Conservation (phyloP, 1,140 invertebrate species). For the Lepidurus apus region DNA sequence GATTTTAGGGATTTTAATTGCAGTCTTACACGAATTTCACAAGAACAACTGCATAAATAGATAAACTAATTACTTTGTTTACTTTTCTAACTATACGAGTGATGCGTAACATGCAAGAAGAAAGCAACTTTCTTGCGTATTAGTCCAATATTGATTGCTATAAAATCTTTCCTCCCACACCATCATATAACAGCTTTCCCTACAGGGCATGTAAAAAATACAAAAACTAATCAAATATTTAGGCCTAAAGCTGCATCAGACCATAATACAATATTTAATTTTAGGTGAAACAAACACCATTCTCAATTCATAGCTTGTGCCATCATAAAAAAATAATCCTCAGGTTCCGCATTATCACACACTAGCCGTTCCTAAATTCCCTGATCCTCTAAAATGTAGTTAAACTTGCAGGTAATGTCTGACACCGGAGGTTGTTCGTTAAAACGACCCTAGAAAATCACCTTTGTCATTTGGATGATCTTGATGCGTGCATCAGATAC, state of each 20-base stretch:
- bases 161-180: background rate
- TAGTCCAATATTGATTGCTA: conserved; percentile 5
- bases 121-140: background rate
- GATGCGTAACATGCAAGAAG: conserved; percentile 12
- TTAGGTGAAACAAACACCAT: background rate
- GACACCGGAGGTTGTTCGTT: background rate
- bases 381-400: conserved; percentile 11
- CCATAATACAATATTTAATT: background rate
- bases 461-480: background rate
- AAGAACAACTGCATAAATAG: background rate
- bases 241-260: conserved; percentile 2
- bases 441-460: conserved; percentile 7
- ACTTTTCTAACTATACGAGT: conserved; percentile 10
- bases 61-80: background rate
- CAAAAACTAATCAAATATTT: background rate
- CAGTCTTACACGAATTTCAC: background rate
- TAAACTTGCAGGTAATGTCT: conserved; percentile 14
- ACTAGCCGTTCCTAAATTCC: conserved; percentile 3
- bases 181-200: background rate
- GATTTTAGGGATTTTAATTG: background rate
- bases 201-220: conserved; percentile 8
- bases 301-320: background rate
- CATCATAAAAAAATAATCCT: conserved; percentile 10
- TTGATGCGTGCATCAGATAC: background rate
- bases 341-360: conserved; percentile 9